These are phyloP conservation scores for Trichogramma evanescens DNA, from an alignment of 2,888 invertebrate genomes.

Conservation along the genomic window DNA sequence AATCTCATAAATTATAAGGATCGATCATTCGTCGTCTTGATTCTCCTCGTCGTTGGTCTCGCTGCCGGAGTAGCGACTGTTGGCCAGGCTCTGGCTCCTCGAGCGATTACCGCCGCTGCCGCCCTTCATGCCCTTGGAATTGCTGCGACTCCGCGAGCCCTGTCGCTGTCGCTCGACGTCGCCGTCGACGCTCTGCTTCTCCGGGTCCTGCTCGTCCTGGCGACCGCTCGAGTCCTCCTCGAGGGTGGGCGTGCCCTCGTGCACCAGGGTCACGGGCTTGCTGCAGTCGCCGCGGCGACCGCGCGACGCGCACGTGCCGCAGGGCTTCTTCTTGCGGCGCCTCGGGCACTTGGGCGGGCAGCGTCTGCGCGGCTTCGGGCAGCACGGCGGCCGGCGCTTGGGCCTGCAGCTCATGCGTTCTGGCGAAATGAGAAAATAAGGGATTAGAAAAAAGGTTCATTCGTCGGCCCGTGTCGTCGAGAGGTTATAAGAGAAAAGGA, in stretches of 20 bases:
- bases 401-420: not conserved
- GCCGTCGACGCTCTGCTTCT: not conserved
- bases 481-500: too few species aligned
- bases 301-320: conserved; percentile 20
- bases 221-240: conserved; percentile 1
- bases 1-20: not conserved
- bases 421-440: too few species aligned
- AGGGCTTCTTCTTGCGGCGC: conserved; percentile 12
- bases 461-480: too few species aligned
- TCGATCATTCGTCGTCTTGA: not conserved
- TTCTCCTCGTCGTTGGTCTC: conserved; percentile 6
- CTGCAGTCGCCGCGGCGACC: conserved; percentile 19
- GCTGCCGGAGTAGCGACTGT: conserved; percentile 10
- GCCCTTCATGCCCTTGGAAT: conserved; percentile 1
- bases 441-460: too few species aligned
- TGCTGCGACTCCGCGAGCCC: conserved; percentile 11
- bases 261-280: conserved; percentile 5
- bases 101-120: conserved; percentile 9
- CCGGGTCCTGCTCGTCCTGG: conserved; percentile 5
- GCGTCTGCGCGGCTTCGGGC: not conserved
- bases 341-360: not conserved
- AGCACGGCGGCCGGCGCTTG: not conserved
- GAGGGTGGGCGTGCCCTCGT: not conserved
- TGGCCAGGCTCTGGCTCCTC: conserved; percentile 7
- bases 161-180: not conserved